These are phyloP conservation scores for Ectropis crepuscularia DNA, from an alignment of 2,888 invertebrate species.

Conservation along the genomic window DNA sequence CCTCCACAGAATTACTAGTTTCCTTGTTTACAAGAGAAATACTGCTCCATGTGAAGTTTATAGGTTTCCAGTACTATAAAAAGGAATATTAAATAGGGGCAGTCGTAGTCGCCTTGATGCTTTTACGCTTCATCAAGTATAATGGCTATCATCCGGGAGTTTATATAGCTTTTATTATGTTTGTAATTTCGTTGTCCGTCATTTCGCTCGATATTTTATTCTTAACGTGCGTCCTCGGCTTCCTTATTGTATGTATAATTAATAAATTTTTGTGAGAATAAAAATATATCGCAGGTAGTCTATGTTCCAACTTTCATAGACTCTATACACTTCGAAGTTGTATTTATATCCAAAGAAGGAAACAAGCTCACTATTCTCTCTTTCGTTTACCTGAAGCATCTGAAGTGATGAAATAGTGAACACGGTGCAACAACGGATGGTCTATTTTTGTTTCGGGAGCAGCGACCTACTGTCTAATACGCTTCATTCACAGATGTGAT, in stretches of 20 bases:
- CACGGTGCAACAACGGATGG: slow-evolving; percentile 53
- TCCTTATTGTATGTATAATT: slow-evolving; percentile 19
- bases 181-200: slow-evolving; percentile 12
- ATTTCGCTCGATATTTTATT: slow-evolving; percentile 18
- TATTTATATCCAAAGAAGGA: slow-evolving; percentile 22
- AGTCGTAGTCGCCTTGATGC: slow-evolving; percentile 29
- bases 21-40: slow-evolving; percentile 64
- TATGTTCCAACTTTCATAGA: not conserved
- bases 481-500: slow-evolving; percentile 68
- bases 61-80: slow-evolving; percentile 44
- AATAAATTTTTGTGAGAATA: slow-evolving; percentile 7
- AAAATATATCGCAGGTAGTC: slow-evolving; percentile 8
- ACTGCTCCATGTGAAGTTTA: slow-evolving; percentile 44
- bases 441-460: slow-evolving; percentile 72
- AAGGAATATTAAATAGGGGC: slow-evolving; percentile 40
- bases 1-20: slow-evolving; percentile 53
- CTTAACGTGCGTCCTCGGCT: slow-evolving; percentile 5
- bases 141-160: slow-evolving; percentile 29
- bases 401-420: slow-evolving; percentile 57
- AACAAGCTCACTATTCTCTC: slow-evolving; percentile 35
- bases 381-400: slow-evolving; percentile 52
- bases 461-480: slow-evolving; percentile 69
- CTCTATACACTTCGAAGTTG: not conserved
- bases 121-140: slow-evolving; percentile 37
- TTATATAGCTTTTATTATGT: slow-evolving; percentile 33